Evolutionary conservation across 2,113 vertebrate genomes (phyloP).

Genomic region (Raphicerus campestris): DNA sequence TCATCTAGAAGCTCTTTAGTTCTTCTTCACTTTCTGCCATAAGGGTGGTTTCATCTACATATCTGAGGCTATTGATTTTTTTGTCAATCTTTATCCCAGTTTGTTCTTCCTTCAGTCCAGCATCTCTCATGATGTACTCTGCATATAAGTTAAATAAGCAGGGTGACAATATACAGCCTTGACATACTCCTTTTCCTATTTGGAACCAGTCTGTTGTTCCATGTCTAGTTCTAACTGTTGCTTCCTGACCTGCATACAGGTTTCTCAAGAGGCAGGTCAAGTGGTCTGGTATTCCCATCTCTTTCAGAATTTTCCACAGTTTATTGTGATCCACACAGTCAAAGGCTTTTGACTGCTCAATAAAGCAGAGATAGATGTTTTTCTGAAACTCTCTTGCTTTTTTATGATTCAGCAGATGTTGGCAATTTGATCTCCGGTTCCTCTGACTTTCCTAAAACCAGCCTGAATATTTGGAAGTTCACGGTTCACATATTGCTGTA

Average conservation of each 20-base stretch:
- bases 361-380: not conserved
- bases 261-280: not conserved
- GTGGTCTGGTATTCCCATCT: not conserved
- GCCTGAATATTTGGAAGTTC: not conserved
- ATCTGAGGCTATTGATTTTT: not conserved
- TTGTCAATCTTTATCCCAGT: fast-evolving
- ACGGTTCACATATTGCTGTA: fast-evolving
- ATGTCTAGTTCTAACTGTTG: not conserved
- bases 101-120: not conserved
- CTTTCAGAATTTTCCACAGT: not conserved
- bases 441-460: not conserved
- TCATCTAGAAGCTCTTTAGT: not conserved
- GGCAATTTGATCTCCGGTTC: not conserved
- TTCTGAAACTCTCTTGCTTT: not conserved
- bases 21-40: not conserved
- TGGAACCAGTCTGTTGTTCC: not conserved
- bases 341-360: not conserved
- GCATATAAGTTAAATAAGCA: not conserved
- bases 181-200: not conserved
- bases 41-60: not conserved
- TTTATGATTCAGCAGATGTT: not conserved
- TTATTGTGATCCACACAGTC: not conserved
- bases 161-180: not conserved
- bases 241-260: not conserved
- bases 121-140: fast-evolving